Percentiles rank a stretch among this genome's conserved stretches.
Conservation (phyloP, 2,888 invertebrate genomes). For the Augiades crinisus region DNA sequence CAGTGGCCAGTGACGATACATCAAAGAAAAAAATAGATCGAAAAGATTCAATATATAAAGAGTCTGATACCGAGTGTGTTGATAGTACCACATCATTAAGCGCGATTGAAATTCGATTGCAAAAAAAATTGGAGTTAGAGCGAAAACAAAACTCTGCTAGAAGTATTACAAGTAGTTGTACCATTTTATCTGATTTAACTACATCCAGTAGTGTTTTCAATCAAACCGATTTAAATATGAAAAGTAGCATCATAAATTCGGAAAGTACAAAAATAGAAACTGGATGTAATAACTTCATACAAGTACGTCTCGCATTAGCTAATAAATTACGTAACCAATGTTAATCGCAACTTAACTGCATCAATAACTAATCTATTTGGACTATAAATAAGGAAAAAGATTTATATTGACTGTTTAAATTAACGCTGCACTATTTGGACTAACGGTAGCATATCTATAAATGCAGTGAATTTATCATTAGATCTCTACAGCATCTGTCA, state of each 20-base stretch:
- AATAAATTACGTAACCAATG: neutral
- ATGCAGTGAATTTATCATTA: too few species aligned
- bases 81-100: neutral
- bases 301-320: neutral
- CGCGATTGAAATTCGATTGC: neutral
- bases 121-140: neutral
- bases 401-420: too few species aligned
- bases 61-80: neutral
- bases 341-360: too few species aligned
- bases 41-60: neutral
- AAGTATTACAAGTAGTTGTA: neutral
- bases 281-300: neutral
- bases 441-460: too few species aligned
- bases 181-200: neutral
- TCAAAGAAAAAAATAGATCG: neutral
- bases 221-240: neutral
- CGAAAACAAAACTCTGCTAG: neutral
- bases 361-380: too few species aligned
- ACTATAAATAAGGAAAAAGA: too few species aligned
- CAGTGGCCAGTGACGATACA: neutral
- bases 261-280: neutral
- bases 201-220: neutral
- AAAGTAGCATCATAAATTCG: neutral
- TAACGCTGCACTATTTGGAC: too few species aligned
- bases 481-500: too few species aligned